These are phyloP conservation scores for Heliconius cydno DNA, from an alignment of 2,888 invertebrate species.

Conservation along the genomic window DNA sequence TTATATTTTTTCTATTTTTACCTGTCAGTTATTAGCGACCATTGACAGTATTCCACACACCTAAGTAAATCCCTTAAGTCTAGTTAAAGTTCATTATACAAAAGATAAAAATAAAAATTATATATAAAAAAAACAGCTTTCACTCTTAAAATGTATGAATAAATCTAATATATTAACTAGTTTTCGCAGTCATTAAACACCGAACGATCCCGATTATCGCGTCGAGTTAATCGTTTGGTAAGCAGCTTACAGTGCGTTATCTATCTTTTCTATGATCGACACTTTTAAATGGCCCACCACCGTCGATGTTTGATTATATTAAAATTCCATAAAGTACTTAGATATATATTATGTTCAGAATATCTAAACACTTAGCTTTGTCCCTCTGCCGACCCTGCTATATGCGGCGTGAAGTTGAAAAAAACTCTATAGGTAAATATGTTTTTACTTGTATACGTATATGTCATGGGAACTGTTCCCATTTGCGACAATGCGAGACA, in stretches of 20 bases:
- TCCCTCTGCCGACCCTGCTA: no score
- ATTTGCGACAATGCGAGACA: no score
- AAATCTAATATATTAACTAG: conserved; percentile 11
- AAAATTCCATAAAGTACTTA: no score
- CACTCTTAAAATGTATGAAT: conserved; percentile 7
- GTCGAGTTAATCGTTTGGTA: conserved; percentile 19
- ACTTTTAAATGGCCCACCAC: conserved; percentile 24
- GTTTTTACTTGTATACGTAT: no score
- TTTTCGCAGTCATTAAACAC: conserved; percentile 23
- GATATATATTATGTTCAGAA: no score
- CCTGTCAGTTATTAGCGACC: no score
- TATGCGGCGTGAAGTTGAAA: no score
- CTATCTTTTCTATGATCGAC: conserved; percentile 13
- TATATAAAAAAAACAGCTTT: neutral
- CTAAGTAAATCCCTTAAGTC: neutral
- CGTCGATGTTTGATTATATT: conserved; percentile 5
- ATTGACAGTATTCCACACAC: neutral
- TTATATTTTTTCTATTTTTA: no score
- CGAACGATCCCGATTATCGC: conserved; percentile 20
- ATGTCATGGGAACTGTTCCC: no score
- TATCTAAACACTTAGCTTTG: no score
- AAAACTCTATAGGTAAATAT: no score
- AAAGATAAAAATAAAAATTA: neutral
- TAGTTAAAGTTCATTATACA: neutral
- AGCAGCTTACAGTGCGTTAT: conserved; percentile 22